Percentiles rank a stretch among this genome's conserved stretches.
Evolutionary conservation across 2,888 invertebrate genomes (phyloP).

Genomic region (Anticlea derivata): DNA sequence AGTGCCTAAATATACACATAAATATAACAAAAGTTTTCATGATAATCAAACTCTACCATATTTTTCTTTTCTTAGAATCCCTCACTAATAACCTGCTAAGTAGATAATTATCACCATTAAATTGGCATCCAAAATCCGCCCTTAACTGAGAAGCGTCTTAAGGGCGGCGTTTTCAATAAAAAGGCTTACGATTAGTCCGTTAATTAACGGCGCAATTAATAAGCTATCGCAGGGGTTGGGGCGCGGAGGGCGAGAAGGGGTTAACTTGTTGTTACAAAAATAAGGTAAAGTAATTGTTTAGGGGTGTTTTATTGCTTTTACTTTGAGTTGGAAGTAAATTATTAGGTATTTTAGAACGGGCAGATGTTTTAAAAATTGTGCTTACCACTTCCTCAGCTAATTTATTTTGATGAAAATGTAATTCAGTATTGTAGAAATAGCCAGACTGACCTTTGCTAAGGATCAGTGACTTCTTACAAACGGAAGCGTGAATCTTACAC

Average conservation of each 20-base stretch:
- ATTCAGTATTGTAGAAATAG: no score
- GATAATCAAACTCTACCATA: no score
- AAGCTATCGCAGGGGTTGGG: conserved; percentile 20
- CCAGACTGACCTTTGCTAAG: no score
- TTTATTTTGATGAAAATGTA: no score
- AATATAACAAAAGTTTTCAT: no score
- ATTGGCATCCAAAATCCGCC: conserved; percentile 5
- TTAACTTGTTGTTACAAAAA: conserved; percentile 19
- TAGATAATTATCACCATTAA: conserved; percentile 2
- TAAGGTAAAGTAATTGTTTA: conserved; percentile 19
- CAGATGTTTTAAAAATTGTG: not conserved
- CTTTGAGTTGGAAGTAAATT: no score
- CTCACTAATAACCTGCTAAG: not conserved
- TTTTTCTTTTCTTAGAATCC: no score
- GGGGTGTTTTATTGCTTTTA: conserved; percentile 9
- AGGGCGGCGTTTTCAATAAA: conserved; percentile 37
- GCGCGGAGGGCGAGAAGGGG: conserved; percentile 8
- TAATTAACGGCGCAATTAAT: conserved; percentile 41
- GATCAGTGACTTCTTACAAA: no score
- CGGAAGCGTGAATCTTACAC: no score
- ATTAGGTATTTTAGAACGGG: no score
- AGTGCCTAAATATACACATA: no score
- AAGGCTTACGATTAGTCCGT: conserved; percentile 32
- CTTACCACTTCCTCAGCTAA: no score
- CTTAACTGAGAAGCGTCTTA: conserved; percentile 10